Evolutionary conservation across 2,888 invertebrate species (phyloP).

Genomic region (Melanchra persicariae): DNA sequence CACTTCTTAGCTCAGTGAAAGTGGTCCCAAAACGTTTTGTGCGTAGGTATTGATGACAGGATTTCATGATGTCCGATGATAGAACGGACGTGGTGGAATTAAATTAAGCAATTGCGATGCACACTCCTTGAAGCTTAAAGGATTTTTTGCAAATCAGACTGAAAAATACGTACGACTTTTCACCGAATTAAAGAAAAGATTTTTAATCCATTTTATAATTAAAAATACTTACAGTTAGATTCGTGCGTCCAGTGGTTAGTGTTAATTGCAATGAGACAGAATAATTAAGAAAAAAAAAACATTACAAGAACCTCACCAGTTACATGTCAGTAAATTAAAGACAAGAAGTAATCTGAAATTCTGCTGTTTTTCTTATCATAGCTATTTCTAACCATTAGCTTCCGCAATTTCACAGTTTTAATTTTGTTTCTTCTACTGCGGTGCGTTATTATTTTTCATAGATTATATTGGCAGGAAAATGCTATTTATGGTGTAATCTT

Average conservation of each 20-base stretch:
- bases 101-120: not conserved
- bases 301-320: not conserved
- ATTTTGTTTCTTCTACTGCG: slow-evolving; percentile 14
- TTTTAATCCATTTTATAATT: not conserved
- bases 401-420: slow-evolving; percentile 53
- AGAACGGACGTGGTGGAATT: not conserved
- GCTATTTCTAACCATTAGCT: slow-evolving; percentile 4
- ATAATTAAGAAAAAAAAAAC: not conserved
- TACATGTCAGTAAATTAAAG: not conserved
- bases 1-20: not conserved
- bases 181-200: not conserved
- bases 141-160: not conserved
- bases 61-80: not conserved
- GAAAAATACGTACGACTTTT: not conserved
- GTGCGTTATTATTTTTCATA: not conserved
- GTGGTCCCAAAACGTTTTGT: not conserved
- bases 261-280: not conserved
- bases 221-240: not conserved
- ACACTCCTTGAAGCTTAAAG: not conserved
- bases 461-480: not conserved
- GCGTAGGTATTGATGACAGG: not conserved
- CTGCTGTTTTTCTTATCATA: slow-evolving; percentile 51
- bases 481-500: not conserved
- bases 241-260: not conserved
- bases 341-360: slow-evolving; percentile 14